phyloP scores from a whole-genome alignment of 2,113 vertebrate genomes.

The Aphyosemion australe region DNA sequence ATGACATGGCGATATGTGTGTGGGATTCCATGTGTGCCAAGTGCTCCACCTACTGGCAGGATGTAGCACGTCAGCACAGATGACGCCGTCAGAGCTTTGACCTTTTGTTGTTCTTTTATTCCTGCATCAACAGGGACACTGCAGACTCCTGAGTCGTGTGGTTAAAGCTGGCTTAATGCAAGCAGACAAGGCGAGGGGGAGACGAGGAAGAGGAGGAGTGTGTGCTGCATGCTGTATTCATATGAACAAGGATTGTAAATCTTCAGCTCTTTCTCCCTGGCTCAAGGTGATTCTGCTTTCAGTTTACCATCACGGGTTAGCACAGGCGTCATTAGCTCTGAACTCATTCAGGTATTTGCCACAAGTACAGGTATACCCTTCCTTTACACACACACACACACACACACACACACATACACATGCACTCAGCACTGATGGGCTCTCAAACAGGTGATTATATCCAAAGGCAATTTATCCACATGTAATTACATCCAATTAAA shows the following conservation, averaged over 20 bases:
- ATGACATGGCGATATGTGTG: background rate
- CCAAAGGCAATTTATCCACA: constrained; percentile 63
- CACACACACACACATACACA: constrained; percentile 1
- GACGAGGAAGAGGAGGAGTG: background rate
- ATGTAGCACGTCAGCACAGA: constrained; percentile 2
- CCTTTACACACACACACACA: too few relatives aligned
- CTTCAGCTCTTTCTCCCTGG: constrained; percentile 3
- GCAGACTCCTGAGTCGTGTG: constrained; percentile 10
- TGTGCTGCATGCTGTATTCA: background rate
- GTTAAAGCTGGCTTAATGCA: constrained; percentile 4
- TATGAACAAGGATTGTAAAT: constrained; percentile 4
- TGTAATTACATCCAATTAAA: constrained; percentile 71
- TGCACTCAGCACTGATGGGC: constrained; percentile 26
- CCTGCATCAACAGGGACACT: constrained; percentile 33
- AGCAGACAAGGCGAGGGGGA: constrained; percentile 9
- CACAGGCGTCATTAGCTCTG: constrained; percentile 45
- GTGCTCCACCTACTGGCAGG: constrained; percentile 69
- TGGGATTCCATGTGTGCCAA: constrained; percentile 27
- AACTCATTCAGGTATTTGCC: constrained; percentile 22
- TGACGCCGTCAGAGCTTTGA: constrained; percentile 24
- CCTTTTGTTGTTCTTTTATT: constrained; percentile 35
- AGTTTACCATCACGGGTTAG: constrained; percentile 24
- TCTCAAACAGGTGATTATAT: constrained; percentile 66
- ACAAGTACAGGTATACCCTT: constrained; percentile 2
- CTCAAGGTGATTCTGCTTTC: constrained; percentile 65